Evolutionary conservation across 2,888 invertebrate species (phyloP), one percentile per base, ranked within the genome.

Genomic region (Leuctra nigra): DNA sequence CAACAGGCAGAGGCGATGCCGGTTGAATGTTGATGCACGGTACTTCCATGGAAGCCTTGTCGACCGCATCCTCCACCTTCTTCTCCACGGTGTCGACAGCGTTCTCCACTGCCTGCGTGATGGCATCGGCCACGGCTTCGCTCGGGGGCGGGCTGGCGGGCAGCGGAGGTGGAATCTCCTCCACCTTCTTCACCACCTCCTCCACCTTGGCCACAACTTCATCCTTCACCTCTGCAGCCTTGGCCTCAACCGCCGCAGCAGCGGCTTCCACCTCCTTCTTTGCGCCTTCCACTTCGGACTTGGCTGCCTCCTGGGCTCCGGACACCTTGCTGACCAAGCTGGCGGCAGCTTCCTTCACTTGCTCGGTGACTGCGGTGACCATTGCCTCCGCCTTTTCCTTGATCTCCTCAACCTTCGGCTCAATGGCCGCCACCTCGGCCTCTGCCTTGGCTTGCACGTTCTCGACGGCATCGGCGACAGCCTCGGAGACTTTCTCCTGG

Each of bases 61-160:
- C 35, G 11, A 22, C 20, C n/a, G 47, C 14, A 4, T 29, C 33
- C 18, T 29, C 33, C 11, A 22, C 16, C 7, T 29, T 20, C 24
- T 20, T 20, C 20, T 47, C 55, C 23, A 44, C 46, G n/a, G n/a
- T 24, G 4, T 47, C 55, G n/a, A 44, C 46, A 11, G 41, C 41
- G n/a, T 25, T 22, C 18, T 46, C 54, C 4, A 13, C 24, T 7
- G 35, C 55, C 25, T 41, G 52, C 18, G 55, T 35, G 22, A 55
- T 22, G 20, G 52, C 14, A n/a, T 29, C 48, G 18, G 54, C 25
- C 9, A 47, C 39, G 14, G 48, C 25, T 13, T 56, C 54, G 14
- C 48, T 54, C 1, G 59, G 59, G 4, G 57, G 59, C 11, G 59
- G 57, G 47, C 55, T 54, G 9, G 54, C 59, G n/a, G 56, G 59